Evolutionary conservation across 2,113 vertebrate species (phyloP).

Genomic region (Dendrocopos noguchii): DNA sequence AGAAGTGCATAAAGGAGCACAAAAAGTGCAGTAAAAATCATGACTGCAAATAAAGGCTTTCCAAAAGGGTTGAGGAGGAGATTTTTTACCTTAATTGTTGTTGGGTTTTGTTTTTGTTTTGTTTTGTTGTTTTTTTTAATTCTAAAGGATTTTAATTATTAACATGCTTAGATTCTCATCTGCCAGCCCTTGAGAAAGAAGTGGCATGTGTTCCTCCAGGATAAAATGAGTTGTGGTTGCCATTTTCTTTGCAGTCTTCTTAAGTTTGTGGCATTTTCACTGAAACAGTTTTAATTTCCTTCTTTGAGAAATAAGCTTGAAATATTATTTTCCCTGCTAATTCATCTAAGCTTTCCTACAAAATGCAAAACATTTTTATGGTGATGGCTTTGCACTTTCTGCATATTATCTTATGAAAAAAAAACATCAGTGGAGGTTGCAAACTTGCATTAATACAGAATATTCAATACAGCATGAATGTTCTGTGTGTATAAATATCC

Average conservation of each 20-base stretch:
- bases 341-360: neutral
- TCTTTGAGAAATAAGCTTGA: neutral
- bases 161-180: neutral
- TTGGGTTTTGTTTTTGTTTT: neutral
- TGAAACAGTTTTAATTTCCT: neutral
- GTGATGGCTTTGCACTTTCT: neutral
- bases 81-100: neutral
- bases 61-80: neutral
- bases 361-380: neutral
- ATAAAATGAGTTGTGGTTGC: neutral
- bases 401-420: neutral
- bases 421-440: slow-evolving; percentile 2
- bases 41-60: neutral
- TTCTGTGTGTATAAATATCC: neutral
- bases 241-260: neutral
- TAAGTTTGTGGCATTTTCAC: neutral
- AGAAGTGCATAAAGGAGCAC: neutral
- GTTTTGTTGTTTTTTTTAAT: neutral
- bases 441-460: slow-evolving; percentile 40
- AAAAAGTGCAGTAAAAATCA: neutral
- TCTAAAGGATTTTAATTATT: neutral
- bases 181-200: neutral
- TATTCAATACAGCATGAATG: slow-evolving; percentile 30
- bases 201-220: neutral
- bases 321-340: neutral